Percentiles rank a stretch among this genome's conserved stretches.
Evolutionary conservation across 1,140 invertebrate genomes (phyloP).

Genomic region (Asobara japonica): DNA sequence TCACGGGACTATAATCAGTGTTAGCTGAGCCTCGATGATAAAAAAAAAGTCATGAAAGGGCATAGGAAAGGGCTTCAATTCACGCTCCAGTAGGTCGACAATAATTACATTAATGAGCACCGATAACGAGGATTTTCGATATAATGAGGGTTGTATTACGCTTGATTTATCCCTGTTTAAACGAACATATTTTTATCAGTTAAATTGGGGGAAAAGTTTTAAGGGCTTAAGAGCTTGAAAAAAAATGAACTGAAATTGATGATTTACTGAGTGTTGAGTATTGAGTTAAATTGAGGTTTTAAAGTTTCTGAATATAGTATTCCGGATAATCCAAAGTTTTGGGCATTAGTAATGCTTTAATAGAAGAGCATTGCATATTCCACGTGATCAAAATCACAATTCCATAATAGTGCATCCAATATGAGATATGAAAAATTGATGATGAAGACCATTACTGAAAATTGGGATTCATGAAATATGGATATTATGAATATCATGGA

Average conservation of each 20-base stretch:
- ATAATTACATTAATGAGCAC: conserved; percentile 5
- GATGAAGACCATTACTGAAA: too few species aligned
- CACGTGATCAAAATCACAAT: too few species aligned
- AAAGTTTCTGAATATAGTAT: too few species aligned
- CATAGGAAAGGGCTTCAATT: background rate
- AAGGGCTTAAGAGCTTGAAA: background rate
- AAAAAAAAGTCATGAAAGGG: background rate
- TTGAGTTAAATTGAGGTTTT: too few species aligned
- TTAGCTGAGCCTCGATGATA: background rate
- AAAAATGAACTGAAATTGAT: background rate
- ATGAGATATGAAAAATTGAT: too few species aligned
- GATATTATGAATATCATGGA: too few species aligned
- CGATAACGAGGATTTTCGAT: conserved; percentile 5
- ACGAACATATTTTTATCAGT: conserved; percentile 7
- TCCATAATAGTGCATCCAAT: too few species aligned
- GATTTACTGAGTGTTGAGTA: too few species aligned
- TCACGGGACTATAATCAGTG: background rate
- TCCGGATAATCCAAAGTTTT: too few species aligned
- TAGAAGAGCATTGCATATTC: too few species aligned
- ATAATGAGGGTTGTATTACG: conserved; percentile 6
- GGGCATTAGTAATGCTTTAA: too few species aligned
- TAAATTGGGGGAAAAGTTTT: background rate
- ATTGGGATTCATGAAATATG: too few species aligned
- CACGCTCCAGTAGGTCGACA: background rate
- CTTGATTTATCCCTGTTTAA: background rate